Conservation (phyloP, 2,113 vertebrate species). For the Microtus montanus region DNA sequence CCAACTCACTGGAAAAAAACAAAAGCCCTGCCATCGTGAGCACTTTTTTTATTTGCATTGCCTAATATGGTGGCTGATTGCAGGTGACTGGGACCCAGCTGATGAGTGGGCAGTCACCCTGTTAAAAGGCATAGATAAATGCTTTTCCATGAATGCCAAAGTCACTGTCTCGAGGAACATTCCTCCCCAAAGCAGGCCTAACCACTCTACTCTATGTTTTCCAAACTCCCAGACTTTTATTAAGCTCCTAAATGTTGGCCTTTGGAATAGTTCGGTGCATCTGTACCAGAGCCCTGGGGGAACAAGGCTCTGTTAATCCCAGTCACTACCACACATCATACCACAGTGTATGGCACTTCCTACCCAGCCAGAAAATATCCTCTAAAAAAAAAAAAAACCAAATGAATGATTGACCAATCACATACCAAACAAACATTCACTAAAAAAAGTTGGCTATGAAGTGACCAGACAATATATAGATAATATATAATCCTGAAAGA, state of each 20-base stretch:
- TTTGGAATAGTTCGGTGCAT: not conserved
- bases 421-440: not conserved
- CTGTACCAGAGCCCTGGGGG: not conserved
- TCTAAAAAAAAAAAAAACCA: not conserved
- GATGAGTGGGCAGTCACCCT: not conserved
- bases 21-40: too few species aligned
- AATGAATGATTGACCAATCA: not conserved
- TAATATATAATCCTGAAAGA: not conserved
- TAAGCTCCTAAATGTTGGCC: not conserved
- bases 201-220: not conserved
- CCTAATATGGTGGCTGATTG: not conserved
- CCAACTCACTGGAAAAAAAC: not conserved
- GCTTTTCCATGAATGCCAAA: not conserved
- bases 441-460: not conserved
- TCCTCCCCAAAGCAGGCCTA: not conserved
- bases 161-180: not conserved
- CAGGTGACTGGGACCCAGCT: not conserved
- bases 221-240: not conserved
- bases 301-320: not conserved
- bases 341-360: not conserved
- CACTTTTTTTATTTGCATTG: not conserved
- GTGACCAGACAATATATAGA: not conserved
- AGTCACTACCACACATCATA: not conserved
- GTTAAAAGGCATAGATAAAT: not conserved
- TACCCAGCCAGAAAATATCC: not conserved